phyloP scores from a whole-genome alignment of 2,797 vertebrate species.

The Glossophaga mutica region DNA sequence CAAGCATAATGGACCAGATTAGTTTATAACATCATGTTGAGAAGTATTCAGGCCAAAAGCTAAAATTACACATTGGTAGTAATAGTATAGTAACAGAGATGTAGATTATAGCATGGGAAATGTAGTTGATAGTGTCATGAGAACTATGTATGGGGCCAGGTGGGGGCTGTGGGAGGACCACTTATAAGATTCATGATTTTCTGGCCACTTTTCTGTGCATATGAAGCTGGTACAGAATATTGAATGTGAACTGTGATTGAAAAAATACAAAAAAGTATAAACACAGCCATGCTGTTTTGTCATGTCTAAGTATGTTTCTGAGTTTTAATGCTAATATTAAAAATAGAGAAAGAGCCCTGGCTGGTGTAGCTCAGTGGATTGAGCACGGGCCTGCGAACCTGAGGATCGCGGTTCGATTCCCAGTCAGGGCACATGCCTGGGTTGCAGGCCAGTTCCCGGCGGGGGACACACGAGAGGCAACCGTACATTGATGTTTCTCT shows the following conservation, averaged over 20 bases:
- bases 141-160: background rate
- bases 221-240: background rate
- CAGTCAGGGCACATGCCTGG: too few relatives aligned
- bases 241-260: background rate
- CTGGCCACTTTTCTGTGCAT: background rate
- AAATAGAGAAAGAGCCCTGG: background rate
- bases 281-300: background rate
- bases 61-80: background rate
- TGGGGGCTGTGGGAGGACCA: background rate
- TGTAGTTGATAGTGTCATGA: background rate
- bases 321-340: background rate
- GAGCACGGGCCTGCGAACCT: too few relatives aligned
- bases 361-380: too few relatives aligned
- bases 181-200: background rate
- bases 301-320: constrained; percentile 9
- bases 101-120: background rate
- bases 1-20: background rate
- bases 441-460: too few relatives aligned
- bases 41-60: background rate
- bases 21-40: constrained; percentile 6
- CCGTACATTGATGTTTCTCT: too few relatives aligned
- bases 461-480: too few relatives aligned
- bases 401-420: too few relatives aligned
- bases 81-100: background rate
- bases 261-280: background rate